Evolutionary conservation across 1,140 invertebrate species (phyloP).

Genomic region (Eciton burchellii): DNA sequence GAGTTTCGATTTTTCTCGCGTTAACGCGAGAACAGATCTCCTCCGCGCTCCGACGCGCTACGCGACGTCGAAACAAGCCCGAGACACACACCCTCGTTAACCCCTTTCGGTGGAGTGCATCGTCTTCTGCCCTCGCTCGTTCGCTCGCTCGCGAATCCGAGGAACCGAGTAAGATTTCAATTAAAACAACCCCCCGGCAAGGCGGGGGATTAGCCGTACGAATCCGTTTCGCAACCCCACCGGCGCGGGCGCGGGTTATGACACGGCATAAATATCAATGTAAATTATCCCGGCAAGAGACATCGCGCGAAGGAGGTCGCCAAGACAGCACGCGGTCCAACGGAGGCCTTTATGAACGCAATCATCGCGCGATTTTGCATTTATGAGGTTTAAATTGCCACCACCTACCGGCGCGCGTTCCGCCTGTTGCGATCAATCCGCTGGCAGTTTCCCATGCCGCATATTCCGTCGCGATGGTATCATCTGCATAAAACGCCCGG

Average conservation of each 20-base stretch:
- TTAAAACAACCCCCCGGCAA: slow-evolving; percentile 85
- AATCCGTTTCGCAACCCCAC: slow-evolving; percentile 80
- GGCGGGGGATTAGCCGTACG: slow-evolving; percentile 84
- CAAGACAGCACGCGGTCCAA: slow-evolving; percentile 73
- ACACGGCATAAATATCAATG: slow-evolving; percentile 86
- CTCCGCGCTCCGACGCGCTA: too few relatives aligned
- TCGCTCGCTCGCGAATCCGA: slow-evolving; percentile 73
- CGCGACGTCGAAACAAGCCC: slow-evolving; percentile 22
- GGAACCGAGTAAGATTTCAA: slow-evolving; percentile 85
- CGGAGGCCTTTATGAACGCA: slow-evolving; percentile 81
- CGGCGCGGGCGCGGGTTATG: slow-evolving; percentile 81
- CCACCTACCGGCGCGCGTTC: slow-evolving; percentile 54
- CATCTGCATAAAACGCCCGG: neutral
- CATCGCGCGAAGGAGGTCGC: slow-evolving; percentile 70
- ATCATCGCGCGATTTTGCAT: slow-evolving; percentile 83
- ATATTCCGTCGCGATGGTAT: neutral
- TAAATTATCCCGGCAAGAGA: slow-evolving; percentile 82
- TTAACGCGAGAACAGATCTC: slow-evolving; percentile 36
- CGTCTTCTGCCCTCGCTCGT: slow-evolving; percentile 60
- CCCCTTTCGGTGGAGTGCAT: slow-evolving; percentile 67
- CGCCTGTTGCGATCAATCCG: slow-evolving; percentile 18
- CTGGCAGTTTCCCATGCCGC: slow-evolving; percentile 36
- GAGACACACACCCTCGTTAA: slow-evolving; percentile 70
- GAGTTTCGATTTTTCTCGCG: too few relatives aligned
- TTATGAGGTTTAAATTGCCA: slow-evolving; percentile 83